Percentiles rank a stretch among this genome's conserved stretches.
Conservation (phyloP, 2,113 vertebrate genomes). For the Phalacrocorax pelagicus region DNA sequence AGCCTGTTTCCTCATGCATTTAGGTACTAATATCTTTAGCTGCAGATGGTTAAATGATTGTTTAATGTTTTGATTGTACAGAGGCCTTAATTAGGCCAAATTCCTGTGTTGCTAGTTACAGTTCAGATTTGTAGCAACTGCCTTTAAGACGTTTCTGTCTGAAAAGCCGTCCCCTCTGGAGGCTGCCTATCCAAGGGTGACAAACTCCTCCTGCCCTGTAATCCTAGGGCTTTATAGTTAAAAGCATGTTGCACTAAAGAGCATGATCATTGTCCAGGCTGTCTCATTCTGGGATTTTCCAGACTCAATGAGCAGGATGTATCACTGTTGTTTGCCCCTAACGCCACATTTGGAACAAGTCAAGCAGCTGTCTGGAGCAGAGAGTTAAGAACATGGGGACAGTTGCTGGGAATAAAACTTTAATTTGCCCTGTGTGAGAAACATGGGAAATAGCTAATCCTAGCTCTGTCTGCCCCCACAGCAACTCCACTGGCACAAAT, state of each 20-base stretch:
- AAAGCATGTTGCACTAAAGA: not conserved
- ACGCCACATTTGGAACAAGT: not conserved
- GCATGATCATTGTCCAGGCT: not conserved
- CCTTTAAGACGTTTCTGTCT: not conserved
- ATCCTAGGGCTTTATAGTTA: not conserved
- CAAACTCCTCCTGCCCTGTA: not conserved
- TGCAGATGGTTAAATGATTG: not conserved
- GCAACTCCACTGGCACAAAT: constrained; percentile 1
- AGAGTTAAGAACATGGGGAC: not conserved
- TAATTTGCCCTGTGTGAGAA: not conserved
- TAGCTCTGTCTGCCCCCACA: not conserved
- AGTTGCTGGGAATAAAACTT: not conserved
- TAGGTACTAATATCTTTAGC: not conserved
- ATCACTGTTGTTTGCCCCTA: not conserved
- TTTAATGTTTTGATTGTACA: not conserved
- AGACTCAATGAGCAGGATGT: not conserved
- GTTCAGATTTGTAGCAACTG: not conserved
- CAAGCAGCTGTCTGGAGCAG: not conserved
- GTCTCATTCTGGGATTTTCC: not conserved
- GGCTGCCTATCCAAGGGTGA: not conserved
- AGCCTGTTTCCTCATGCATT: not conserved
- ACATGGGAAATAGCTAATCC: not conserved
- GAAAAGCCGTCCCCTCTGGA: not conserved
- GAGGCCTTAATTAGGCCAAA: not conserved
- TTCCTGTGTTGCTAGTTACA: not conserved